Conservation (phyloP, 2,888 invertebrate species). For the Gerris lacustris region DNA sequence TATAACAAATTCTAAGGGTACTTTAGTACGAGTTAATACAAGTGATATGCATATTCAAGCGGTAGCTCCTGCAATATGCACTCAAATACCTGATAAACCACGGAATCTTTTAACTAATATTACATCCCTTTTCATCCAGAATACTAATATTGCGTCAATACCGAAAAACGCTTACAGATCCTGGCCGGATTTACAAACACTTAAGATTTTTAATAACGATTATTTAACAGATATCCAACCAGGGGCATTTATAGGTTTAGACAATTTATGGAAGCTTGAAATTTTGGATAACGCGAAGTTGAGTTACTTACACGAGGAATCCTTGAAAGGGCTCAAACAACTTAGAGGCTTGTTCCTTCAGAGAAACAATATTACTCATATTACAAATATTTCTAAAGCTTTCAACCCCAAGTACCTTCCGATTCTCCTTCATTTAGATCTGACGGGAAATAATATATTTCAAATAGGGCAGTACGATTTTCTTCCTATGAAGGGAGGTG, state of each 20-base stretch:
- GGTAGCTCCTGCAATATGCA: no score
- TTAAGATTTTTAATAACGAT: not conserved
- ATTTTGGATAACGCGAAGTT: conserved; percentile 46
- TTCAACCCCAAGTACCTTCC: conserved; percentile 41
- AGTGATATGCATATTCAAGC: no score
- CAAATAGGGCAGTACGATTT: conserved; percentile 41
- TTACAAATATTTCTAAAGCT: conserved; percentile 40
- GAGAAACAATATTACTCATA: conserved; percentile 44
- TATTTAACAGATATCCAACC: conserved; percentile 40
- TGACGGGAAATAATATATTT: conserved; percentile 45
- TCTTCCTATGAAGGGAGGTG: conserved; percentile 39
- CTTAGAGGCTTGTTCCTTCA: conserved; percentile 43
- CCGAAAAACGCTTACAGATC: not conserved
- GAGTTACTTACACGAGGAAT: conserved; percentile 37
- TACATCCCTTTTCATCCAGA: no score
- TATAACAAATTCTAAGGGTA: no score
- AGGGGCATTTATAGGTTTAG: conserved; percentile 42
- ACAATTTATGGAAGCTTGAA: conserved; percentile 41
- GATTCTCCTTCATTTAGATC: conserved; percentile 39
- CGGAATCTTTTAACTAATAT: no score
- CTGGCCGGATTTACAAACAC: not conserved
- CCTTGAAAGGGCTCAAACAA: conserved; percentile 43
- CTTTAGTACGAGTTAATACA: no score
- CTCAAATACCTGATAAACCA: no score
- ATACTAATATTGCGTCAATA: no score